These are phyloP conservation scores for Glaucidium brasilianum DNA, from an alignment of 2,113 vertebrate species.

Conservation along the genomic window DNA sequence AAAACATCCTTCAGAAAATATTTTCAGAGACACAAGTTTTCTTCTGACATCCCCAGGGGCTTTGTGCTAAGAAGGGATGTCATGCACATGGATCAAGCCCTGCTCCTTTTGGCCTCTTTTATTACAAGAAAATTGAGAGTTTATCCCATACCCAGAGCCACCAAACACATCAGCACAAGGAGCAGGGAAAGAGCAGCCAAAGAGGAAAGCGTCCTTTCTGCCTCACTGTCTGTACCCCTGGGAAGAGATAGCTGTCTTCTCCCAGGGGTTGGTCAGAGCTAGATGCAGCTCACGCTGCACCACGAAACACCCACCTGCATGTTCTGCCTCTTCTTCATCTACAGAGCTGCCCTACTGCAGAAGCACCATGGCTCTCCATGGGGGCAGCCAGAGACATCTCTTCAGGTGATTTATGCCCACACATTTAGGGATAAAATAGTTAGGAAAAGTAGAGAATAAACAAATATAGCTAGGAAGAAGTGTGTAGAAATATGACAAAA, in stretches of 20 bases:
- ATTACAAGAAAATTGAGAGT: not conserved
- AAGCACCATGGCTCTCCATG: accelerated
- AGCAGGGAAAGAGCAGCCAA: not conserved
- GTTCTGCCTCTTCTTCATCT: not conserved
- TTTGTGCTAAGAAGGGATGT: not conserved
- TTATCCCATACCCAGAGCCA: not conserved
- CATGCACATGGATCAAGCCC: not conserved
- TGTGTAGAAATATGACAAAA: not conserved
- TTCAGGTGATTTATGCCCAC: too few species aligned
- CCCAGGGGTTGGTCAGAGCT: not conserved
- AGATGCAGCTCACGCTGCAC: not conserved
- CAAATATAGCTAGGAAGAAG: not conserved
- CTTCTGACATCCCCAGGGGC: not conserved
- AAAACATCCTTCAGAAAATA: not conserved
- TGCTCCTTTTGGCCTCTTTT: not conserved
- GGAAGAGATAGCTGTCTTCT: not conserved
- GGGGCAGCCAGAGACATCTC: not conserved
- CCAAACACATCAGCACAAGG: not conserved
- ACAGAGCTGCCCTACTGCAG: not conserved
- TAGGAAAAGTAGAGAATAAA: not conserved
- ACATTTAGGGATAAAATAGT: not conserved
- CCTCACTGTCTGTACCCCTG: not conserved
- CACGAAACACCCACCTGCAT: accelerated
- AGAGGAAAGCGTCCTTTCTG: not conserved
- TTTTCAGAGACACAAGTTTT: not conserved